A percentile compares a stretch with the other conserved stretches of the same genome.
Evolutionary conservation across 92 coral and sea anemone species (phyloP).

Genomic region (Virgularia gustaviana): DNA sequence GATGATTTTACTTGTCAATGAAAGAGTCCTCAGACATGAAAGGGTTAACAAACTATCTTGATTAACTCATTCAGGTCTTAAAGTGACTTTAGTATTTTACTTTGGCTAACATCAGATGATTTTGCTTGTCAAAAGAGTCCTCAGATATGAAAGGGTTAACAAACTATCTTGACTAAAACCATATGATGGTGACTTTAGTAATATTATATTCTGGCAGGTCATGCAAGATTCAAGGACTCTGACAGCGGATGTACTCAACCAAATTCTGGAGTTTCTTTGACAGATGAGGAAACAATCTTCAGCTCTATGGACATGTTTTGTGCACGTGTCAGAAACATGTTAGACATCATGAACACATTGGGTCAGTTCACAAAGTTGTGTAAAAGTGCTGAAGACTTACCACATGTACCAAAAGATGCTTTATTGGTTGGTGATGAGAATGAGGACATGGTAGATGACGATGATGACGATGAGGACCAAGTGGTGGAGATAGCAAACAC

Average conservation of each 20-base stretch:
- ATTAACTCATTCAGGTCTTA: too few species aligned
- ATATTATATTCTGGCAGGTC: too few species aligned
- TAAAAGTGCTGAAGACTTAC: conserved; percentile 65
- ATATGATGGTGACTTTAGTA: neutral
- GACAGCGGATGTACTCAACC: conserved; percentile 83
- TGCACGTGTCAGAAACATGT: conserved; percentile 87
- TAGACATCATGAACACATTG: conserved; percentile 87
- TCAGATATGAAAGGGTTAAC: neutral
- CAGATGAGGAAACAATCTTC: conserved; percentile 91
- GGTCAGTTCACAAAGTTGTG: conserved; percentile 76
- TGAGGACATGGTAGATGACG: conserved; percentile 39
- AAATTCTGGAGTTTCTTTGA: conserved; percentile 71
- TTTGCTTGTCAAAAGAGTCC: too few species aligned
- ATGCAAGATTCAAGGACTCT: conserved; percentile 63
- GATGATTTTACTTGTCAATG: too few species aligned
- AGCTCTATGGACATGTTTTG: conserved; percentile 76
- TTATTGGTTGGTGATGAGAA: conserved; percentile 60
- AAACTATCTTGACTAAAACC: neutral
- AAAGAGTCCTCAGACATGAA: too few species aligned
- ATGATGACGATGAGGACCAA: conserved; percentile 69
- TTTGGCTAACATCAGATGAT: too few species aligned
- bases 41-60: too few species aligned
- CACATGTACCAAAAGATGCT: conserved; percentile 64
- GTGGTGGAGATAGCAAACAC: conserved; percentile 26
- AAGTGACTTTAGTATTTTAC: too few species aligned